A percentile compares a stretch with the other conserved stretches of the same genome.
Evolutionary conservation across 2,113 vertebrate genomes (phyloP).

Genomic region (Rhombomys opimus): DNA sequence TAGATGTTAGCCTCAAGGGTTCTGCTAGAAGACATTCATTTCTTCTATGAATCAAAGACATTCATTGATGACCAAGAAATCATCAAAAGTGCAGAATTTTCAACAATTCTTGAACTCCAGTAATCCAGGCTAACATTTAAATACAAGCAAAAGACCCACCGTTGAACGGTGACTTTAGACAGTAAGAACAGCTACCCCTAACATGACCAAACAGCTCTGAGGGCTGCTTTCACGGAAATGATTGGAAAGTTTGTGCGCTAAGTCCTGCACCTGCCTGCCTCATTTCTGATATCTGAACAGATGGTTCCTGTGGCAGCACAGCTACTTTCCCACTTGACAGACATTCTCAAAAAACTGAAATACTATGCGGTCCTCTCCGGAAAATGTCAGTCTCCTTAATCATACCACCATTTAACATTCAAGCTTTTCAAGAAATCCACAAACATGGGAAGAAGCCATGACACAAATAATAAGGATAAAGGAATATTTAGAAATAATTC

Average conservation of each 20-base stretch:
- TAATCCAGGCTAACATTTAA: background rate
- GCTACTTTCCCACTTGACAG: constrained; percentile 9
- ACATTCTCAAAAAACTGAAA: constrained; percentile 50
- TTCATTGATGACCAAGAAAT: constrained; percentile 3
- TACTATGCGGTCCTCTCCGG: background rate
- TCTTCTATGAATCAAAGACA: too few species aligned
- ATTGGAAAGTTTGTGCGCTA: constrained; percentile 39
- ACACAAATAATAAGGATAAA: background rate
- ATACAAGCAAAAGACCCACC: constrained; percentile 22
- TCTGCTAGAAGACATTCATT: background rate
- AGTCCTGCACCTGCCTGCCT: constrained; percentile 42
- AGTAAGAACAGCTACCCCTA: constrained; percentile 20
- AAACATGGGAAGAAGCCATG: background rate
- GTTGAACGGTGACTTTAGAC: background rate
- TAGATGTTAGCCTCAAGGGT: background rate
- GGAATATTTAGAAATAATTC: constrained; percentile 5
- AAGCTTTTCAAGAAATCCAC: background rate
- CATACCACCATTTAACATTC: constrained; percentile 4
- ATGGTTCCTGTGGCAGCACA: constrained; percentile 39
- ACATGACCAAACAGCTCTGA: background rate
- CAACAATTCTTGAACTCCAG: constrained; percentile 23
- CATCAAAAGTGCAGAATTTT: background rate
- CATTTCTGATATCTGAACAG: constrained; percentile 58
- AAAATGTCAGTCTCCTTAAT: constrained; percentile 57
- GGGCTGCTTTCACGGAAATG: constrained; percentile 36